Conservation (phyloP, 1,140 invertebrate genomes). For the Mizuhopecten yessoensis region DNA sequence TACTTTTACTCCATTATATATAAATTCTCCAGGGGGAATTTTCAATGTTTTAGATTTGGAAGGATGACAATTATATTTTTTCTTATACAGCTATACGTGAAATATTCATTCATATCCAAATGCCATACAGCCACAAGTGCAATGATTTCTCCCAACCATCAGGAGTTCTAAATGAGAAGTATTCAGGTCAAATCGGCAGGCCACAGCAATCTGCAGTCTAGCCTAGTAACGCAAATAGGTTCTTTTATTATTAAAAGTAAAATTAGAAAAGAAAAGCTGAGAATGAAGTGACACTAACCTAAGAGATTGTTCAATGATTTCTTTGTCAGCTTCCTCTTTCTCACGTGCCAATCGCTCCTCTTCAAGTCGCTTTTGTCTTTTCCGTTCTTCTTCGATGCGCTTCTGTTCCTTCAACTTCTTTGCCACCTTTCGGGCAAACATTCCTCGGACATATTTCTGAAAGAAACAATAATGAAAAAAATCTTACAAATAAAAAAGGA, state of each 20-base stretch:
- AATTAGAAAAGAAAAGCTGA: conserved; percentile 20
- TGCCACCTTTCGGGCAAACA: conserved; percentile 93
- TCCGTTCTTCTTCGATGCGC: conserved; percentile 95
- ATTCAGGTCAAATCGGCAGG: neutral
- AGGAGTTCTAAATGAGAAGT: neutral
- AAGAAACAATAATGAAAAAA: conserved; percentile 47
- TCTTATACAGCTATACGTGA: neutral
- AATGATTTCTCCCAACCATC: neutral
- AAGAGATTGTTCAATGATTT: conserved; percentile 81
- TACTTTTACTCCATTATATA: too few species aligned
- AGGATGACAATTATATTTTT: too few species aligned
- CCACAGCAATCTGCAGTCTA: neutral
- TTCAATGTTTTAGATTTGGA: too few species aligned
- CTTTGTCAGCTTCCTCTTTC: conserved; percentile 77
- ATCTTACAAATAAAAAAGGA: too few species aligned
- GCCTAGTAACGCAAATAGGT: neutral
- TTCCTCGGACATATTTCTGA: conserved; percentile 87
- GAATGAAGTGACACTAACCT: conserved; percentile 80
- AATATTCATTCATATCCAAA: conserved; percentile 20
- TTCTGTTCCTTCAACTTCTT: conserved; percentile 93
- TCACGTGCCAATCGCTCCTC: conserved; percentile 86
- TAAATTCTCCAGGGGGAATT: too few species aligned
- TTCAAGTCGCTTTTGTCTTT: conserved; percentile 89
- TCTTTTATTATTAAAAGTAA: neutral
- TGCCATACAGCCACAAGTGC: neutral